Conservation (phyloP, 2,888 invertebrate genomes). For the Cheilosia impressa region DNA sequence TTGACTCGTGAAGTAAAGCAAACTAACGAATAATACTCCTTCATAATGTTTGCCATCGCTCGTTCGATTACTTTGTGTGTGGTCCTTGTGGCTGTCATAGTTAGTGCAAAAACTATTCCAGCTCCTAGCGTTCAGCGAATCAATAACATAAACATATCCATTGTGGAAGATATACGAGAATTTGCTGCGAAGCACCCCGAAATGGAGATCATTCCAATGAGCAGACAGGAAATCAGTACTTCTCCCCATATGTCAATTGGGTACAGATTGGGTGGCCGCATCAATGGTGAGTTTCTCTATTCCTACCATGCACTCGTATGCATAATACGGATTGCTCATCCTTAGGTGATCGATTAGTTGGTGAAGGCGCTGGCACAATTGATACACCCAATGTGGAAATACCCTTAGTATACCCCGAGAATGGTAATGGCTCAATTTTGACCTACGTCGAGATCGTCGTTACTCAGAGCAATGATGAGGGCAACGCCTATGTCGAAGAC, state of each 20-base stretch:
- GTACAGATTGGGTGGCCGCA: slow-evolving; percentile 80
- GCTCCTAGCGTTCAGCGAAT: slow-evolving; percentile 29
- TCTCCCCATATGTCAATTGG: slow-evolving; percentile 77
- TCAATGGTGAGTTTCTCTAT: slow-evolving; percentile 77
- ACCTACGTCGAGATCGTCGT: slow-evolving; percentile 80
- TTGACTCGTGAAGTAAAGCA: no score
- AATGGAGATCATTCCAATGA: slow-evolving; percentile 77
- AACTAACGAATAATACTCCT: no score
- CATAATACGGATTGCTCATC: slow-evolving; percentile 16
- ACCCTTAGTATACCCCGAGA: slow-evolving; percentile 80
- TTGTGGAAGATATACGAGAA: slow-evolving; percentile 79
- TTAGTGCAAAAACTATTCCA: slow-evolving; percentile 36
- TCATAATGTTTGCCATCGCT: slow-evolving; percentile 24
- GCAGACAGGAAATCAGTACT: slow-evolving; percentile 73
- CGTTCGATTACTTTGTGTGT: slow-evolving; percentile 26
- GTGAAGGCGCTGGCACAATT: slow-evolving; percentile 78
- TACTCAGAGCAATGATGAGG: slow-evolving; percentile 79
- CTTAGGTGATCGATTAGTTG: slow-evolving; percentile 80
- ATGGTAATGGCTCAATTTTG: slow-evolving; percentile 78
- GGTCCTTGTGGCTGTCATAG: slow-evolving; percentile 24
- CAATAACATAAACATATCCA: slow-evolving; percentile 70
- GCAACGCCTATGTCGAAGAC: slow-evolving; percentile 81
- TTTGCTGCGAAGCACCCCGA: slow-evolving; percentile 79
- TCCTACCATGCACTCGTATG: neutral
- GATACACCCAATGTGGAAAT: slow-evolving; percentile 79